Conservation (phyloP, 2,797 vertebrate species). For the Parauchenoglanis ngamensis region DNA sequence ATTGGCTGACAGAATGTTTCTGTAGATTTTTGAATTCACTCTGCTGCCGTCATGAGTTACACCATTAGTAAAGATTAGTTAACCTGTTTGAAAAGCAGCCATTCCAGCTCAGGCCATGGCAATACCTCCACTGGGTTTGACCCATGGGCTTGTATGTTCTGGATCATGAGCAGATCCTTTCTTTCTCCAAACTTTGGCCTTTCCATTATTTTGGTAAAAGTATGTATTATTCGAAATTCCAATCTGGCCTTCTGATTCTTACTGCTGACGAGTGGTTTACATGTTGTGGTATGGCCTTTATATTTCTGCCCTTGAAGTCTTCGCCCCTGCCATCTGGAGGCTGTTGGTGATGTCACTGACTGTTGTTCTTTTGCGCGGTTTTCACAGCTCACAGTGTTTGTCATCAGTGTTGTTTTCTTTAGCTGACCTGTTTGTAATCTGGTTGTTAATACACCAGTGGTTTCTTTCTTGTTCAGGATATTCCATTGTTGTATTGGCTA, state of each 20-base stretch:
- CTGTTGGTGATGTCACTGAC: background rate
- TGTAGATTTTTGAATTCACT: background rate
- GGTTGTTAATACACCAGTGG: background rate
- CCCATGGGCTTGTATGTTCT: background rate
- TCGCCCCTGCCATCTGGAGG: background rate
- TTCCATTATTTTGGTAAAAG: no score
- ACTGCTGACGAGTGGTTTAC: background rate
- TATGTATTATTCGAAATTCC: background rate
- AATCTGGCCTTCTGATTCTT: background rate
- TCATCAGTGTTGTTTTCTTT: background rate
- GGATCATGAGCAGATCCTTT: background rate
- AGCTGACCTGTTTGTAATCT: background rate
- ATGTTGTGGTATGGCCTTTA: background rate
- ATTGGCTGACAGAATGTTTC: background rate
- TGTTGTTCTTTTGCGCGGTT: background rate
- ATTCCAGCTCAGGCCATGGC: background rate
- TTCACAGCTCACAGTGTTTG: background rate
- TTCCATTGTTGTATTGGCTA: background rate
- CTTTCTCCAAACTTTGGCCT: no score
- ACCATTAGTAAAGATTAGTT: background rate
- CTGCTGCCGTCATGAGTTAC: background rate
- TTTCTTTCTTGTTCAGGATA: background rate
- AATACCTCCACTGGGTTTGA: background rate
- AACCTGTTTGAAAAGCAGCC: background rate
- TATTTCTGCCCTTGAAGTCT: background rate